A percentile compares a stretch with the other conserved stretches of the same genome.
Evolutionary conservation across 2,888 invertebrate species (phyloP).

Genomic region (Hanleya hanleyi): DNA sequence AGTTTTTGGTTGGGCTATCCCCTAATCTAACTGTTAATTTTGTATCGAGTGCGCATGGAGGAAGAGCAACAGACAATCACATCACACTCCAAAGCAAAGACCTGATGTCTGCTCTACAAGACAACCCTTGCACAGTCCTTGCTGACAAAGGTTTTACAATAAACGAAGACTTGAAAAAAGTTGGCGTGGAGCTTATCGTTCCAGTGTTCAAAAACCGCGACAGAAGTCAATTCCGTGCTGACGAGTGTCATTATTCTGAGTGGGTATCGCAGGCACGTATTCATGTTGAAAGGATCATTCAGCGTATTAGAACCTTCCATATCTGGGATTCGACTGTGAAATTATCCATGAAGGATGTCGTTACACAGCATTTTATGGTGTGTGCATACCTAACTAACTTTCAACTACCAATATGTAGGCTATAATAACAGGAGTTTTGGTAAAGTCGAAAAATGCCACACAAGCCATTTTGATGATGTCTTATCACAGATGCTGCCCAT

Average conservation of each 20-base stretch:
- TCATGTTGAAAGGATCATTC: conserved; percentile 29
- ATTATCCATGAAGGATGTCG: conserved; percentile 26
- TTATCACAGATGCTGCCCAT: too few species aligned
- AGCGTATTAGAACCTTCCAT: conserved; percentile 11
- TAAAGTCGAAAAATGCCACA: too few species aligned
- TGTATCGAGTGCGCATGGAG: conserved; percentile 16
- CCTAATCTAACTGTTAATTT: neutral
- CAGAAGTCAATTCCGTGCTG: neutral
- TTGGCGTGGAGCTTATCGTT: neutral
- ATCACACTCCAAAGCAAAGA: conserved; percentile 24
- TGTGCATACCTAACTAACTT: conserved; percentile 34
- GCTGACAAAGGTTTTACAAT: conserved; percentile 24
- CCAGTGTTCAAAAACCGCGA: neutral
- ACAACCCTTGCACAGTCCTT: conserved; percentile 25
- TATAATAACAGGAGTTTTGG: too few species aligned
- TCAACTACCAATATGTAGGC: conserved; percentile 29
- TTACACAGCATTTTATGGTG: conserved; percentile 30
- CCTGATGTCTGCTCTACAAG: conserved; percentile 15
- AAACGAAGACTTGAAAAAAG: neutral
- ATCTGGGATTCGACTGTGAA: conserved; percentile 17
- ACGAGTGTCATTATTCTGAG: neutral
- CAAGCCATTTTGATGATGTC: too few species aligned
- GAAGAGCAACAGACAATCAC: conserved; percentile 31
- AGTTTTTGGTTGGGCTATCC: neutral
- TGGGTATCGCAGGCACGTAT: conserved; percentile 18